Base-by-base conservation (phyloP, 53 echinoderm and acorn worm species). In the Glandiceps talaboti region DNA sequence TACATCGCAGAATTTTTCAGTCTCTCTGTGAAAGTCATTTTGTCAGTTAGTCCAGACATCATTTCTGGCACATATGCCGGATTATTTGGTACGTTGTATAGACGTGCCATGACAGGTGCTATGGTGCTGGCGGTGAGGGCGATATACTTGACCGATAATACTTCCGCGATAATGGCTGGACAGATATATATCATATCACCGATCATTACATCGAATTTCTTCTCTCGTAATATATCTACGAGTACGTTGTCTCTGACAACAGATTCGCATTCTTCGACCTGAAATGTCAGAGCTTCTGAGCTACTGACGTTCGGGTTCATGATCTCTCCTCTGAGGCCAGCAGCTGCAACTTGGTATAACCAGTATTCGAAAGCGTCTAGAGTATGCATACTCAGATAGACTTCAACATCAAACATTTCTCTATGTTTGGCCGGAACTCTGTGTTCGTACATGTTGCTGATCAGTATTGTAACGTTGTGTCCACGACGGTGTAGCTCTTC, bases 401-500 rank as follows among this genome's bases (percentile, higher is more conserved):
- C n/a, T n/a, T n/a, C n/a, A n/a, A n/a, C n/a, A n/a, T n/a, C n/a
- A 79, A 84, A 84, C 14, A 79, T 79, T 1, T 79, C 29, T 28
- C 78, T 32, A 32, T 79, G 79, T 29, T 1, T 78, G 0, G 79
- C 73, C 14, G 78, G 78, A 6, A 29, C 26, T 27, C 84, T 78
- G 79, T 84, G 84, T 28, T 78, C 78, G 32, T 27, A 84, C 26
- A 79, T 79, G 33, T 84, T 84, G 79, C 84, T 84, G 79, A 84
- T 79, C 28, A 84, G 32, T 32, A 79, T 31, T 74, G 84, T 79
- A 1, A 84, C 84, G 20, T 84, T 75, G 31, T 84, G 84, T 74
- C 84, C 84, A 31, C 79, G 76, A 29, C 30, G 73, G 0, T 32
- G 78, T 0, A 84, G 84, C 1, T 74, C 74, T 27, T 84, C 79